Percentiles rank a stretch among this genome's conserved stretches.
phyloP scores from a whole-genome alignment of 2,113 vertebrate genomes.

The Piaya cayana region DNA sequence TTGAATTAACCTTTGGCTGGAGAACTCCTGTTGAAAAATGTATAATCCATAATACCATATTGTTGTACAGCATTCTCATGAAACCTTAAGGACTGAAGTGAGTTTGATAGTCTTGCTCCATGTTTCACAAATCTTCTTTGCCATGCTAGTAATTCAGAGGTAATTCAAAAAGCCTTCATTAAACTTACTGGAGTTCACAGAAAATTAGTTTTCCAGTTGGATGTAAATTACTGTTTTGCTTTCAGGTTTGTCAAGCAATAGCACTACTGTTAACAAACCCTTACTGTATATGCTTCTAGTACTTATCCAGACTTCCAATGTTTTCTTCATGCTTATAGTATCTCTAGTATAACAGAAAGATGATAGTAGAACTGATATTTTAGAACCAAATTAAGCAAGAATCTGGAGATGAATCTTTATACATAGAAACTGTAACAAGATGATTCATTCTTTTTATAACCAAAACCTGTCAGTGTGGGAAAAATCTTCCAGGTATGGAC shows the following conservation, averaged over 20 bases:
- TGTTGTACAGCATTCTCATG: background rate
- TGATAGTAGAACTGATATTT: background rate
- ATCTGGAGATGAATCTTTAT: background rate
- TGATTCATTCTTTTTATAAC: background rate
- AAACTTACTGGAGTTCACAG: background rate
- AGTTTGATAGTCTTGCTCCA: background rate
- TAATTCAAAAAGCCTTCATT: background rate
- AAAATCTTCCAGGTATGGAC: background rate
- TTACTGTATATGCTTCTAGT: background rate
- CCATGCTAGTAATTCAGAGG: background rate
- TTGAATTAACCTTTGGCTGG: slow-evolving; percentile 5
- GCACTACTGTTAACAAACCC: background rate
- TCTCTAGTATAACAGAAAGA: background rate
- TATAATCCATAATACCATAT: background rate
- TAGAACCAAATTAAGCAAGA: background rate
- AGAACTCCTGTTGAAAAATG: background rate
- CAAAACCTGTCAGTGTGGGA: background rate
- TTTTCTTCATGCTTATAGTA: background rate
- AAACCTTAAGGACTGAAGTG: background rate
- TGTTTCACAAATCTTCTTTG: background rate
- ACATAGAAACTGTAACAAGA: background rate
- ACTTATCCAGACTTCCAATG: background rate
- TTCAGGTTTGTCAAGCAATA: background rate
- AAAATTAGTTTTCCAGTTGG: background rate
- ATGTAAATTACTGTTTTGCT: background rate